phyloP scores from a whole-genome alignment of 1,140 invertebrate genomes.

The Eriosoma lanigerum region DNA sequence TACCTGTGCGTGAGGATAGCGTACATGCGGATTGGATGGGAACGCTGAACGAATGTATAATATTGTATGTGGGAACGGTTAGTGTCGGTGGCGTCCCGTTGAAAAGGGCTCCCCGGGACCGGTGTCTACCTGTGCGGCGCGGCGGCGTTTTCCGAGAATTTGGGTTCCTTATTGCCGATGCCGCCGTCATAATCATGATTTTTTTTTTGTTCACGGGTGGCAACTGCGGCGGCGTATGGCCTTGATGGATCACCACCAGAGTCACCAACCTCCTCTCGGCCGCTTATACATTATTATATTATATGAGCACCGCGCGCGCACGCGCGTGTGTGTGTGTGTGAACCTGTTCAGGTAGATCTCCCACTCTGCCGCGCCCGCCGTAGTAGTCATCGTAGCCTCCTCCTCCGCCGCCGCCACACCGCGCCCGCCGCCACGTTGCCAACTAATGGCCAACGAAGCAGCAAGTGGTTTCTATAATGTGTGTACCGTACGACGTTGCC shows the following conservation, averaged over 20 bases:
- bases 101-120: neutral
- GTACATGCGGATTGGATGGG: neutral
- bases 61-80: too few relatives aligned
- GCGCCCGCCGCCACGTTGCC: slow-evolving; percentile 44
- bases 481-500: slow-evolving; percentile 43
- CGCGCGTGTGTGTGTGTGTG: neutral
- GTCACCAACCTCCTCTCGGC: slow-evolving; percentile 48
- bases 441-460: neutral
- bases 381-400: neutral
- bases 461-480: slow-evolving; percentile 24
- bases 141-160: slow-evolving; percentile 41
- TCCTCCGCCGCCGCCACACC: neutral
- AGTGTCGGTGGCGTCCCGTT: slow-evolving; percentile 7
- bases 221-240: slow-evolving; percentile 35
- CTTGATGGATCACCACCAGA: slow-evolving; percentile 47
- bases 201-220: neutral
- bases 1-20: neutral
- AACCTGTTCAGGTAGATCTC: slow-evolving; percentile 50
- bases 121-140: slow-evolving; percentile 24
- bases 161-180: neutral
- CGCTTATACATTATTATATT: neutral
- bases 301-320: neutral
- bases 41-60: too few relatives aligned
- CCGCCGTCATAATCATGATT: neutral
- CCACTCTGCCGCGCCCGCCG: slow-evolving; percentile 6